Evolutionary conservation across 53 echinoderm and acorn worm species (phyloP).

Genomic region (Holothuria scabra): DNA sequence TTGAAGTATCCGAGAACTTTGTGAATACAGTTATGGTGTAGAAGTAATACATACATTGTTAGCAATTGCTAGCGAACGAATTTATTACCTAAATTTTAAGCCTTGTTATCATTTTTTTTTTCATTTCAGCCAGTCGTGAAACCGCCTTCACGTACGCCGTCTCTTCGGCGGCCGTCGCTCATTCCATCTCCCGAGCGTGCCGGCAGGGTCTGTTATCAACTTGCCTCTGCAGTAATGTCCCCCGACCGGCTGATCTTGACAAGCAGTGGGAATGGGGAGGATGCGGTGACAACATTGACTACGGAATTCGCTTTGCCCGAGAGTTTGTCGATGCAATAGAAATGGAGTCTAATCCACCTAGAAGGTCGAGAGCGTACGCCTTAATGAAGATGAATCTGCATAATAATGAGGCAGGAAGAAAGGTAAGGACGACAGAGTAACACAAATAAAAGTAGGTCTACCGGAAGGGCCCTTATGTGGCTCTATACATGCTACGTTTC

Average conservation of each 20-base stretch:
- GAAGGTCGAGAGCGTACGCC: conserved; percentile 66
- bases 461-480: background rate
- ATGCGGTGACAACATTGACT: conserved; percentile 99
- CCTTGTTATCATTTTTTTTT: background rate
- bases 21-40: too few species aligned
- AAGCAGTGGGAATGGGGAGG: conserved; percentile 99
- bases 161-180: conserved; percentile 94
- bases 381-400: conserved; percentile 92
- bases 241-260: conserved; percentile 79
- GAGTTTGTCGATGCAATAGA: conserved; percentile 95
- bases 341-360: conserved; percentile 77
- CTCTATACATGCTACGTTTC: too few species aligned
- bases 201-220: conserved; percentile 90
- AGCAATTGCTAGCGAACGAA: too few species aligned
- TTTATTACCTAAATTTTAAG: background rate
- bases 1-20: too few species aligned
- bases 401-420: conserved; percentile 98
- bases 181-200: conserved; percentile 88
- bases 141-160: conserved; percentile 97
- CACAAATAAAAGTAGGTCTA: background rate
- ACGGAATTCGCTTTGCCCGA: conserved; percentile 92
- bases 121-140: conserved; percentile 88
- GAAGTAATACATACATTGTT: too few species aligned
- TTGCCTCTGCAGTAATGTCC: conserved; percentile 84
- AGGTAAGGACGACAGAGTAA: conserved; percentile 61